A percentile compares a stretch with the other conserved stretches of the same genome.
These are phyloP conservation scores for Carassius carassius DNA, from an alignment of 2,113 vertebrate species.

Conservation along the genomic window DNA sequence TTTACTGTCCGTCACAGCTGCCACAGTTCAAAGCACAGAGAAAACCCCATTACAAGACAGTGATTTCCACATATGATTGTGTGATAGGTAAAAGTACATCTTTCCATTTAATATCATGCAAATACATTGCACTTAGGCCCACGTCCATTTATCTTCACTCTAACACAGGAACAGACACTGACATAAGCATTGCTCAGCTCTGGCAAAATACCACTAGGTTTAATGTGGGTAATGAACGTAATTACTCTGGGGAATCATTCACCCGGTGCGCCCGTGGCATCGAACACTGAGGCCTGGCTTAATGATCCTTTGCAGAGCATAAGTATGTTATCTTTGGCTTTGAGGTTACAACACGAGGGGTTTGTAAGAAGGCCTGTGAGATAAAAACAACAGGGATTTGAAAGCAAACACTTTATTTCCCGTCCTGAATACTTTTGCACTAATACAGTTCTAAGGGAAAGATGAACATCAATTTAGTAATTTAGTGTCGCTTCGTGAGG, in stretches of 20 bases:
- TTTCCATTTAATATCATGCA: conserved; percentile 47
- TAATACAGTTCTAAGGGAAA: conserved; percentile 20
- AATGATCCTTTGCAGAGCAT: conserved; percentile 31
- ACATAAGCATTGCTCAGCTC: conserved; percentile 35
- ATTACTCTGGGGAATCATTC: neutral
- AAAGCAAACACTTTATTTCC: conserved; percentile 13
- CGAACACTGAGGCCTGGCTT: conserved; percentile 26
- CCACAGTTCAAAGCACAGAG: conserved; percentile 48
- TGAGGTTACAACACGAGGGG: conserved; percentile 43
- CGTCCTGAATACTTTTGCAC: conserved; percentile 16
- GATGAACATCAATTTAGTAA: neutral
- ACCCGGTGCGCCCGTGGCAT: neutral
- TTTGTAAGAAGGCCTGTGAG: conserved; percentile 22
- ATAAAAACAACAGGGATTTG: conserved; percentile 35
- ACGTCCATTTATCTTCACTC: conserved; percentile 25
- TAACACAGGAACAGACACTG: conserved; percentile 41
- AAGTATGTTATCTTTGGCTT: conserved; percentile 54
- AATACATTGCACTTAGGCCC: conserved; percentile 34
- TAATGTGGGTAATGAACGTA: neutral
- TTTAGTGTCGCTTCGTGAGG: neutral
- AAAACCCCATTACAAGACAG: conserved; percentile 46
- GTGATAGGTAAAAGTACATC: conserved; percentile 15
- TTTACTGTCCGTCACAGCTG: conserved; percentile 50
- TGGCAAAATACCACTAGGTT: conserved; percentile 31
- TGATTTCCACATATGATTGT: conserved; percentile 37